These are phyloP conservation scores for Coregonus clupeaformis DNA, from an alignment of 2,113 vertebrate genomes.

Conservation along the genomic window DNA sequence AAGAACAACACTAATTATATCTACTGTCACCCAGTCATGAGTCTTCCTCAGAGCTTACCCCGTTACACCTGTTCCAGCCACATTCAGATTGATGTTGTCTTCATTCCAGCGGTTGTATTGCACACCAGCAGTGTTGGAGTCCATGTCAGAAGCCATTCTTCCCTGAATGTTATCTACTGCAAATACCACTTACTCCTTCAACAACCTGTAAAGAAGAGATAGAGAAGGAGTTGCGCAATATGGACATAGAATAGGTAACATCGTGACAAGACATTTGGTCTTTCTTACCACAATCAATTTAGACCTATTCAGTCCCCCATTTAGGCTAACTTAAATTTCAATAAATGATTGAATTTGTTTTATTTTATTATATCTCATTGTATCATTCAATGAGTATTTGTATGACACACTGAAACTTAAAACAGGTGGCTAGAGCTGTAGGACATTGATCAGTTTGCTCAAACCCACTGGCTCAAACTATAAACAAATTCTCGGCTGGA, in stretches of 20 bases:
- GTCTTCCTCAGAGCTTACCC: conserved; percentile 63
- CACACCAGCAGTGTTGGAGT: conserved; percentile 59
- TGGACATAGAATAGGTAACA: background rate
- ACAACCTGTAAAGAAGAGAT: background rate
- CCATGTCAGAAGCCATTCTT: conserved; percentile 77
- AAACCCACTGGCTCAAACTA: too few relatives aligned
- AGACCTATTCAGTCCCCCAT: too few relatives aligned
- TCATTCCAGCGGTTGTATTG: conserved; percentile 81
- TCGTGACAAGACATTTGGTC: background rate
- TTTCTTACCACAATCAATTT: too few relatives aligned
- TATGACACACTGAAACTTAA: background rate
- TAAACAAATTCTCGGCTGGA: background rate
- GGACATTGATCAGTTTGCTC: background rate
- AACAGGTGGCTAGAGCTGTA: background rate
- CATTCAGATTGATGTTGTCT: conserved; percentile 73
- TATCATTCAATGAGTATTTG: background rate
- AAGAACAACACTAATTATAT: too few relatives aligned
- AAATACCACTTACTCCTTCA: conserved; percentile 3
- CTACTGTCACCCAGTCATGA: too few relatives aligned
- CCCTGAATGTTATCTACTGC: conserved; percentile 42
- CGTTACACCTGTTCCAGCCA: conserved; percentile 38
- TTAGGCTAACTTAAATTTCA: too few relatives aligned
- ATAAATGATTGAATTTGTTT: background rate
- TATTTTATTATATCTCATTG: background rate
- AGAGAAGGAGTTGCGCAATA: background rate